Percentiles rank a stretch among this genome's conserved stretches.
Conservation (phyloP, 1,140 invertebrate genomes). For the Rhyzopertha dominica region DNA sequence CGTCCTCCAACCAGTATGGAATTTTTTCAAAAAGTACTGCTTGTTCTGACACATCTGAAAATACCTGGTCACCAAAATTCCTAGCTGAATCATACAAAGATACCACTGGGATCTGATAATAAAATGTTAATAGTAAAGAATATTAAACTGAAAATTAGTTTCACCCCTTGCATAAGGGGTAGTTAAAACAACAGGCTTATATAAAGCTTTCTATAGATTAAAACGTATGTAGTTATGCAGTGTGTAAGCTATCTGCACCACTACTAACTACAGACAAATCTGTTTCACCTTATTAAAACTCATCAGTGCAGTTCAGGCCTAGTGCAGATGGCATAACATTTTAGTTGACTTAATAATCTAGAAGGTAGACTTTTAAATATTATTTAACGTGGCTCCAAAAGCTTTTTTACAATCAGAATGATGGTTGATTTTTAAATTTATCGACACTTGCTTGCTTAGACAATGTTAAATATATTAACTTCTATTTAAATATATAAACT, state of each 20-base stretch:
- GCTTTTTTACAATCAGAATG: no score
- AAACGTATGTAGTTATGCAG: neutral
- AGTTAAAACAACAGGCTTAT: neutral
- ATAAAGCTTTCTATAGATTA: neutral
- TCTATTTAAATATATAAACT: no score
- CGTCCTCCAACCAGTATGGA: conserved; percentile 60
- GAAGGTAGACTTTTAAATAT: no score
- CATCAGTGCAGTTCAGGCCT: no score
- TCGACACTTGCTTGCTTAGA: no score
- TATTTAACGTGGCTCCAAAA: no score
- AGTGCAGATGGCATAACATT: no score
- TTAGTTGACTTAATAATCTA: no score
- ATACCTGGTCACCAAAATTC: conserved; percentile 52
- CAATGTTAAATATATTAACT: no score
- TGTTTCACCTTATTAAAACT: conserved; percentile 5
- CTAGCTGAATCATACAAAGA: conserved; percentile 14
- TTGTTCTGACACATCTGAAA: conserved; percentile 60
- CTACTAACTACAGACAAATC: neutral
- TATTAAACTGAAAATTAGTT: no score
- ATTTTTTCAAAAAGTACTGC: conserved; percentile 66
- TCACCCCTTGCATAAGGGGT: neutral
- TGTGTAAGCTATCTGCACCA: neutral
- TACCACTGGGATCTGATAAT: conserved; percentile 33
- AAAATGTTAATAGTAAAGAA: no score
- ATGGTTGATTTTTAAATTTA: no score